Conservation (phyloP, 2,888 invertebrate species). For the Trilocha varians region DNA sequence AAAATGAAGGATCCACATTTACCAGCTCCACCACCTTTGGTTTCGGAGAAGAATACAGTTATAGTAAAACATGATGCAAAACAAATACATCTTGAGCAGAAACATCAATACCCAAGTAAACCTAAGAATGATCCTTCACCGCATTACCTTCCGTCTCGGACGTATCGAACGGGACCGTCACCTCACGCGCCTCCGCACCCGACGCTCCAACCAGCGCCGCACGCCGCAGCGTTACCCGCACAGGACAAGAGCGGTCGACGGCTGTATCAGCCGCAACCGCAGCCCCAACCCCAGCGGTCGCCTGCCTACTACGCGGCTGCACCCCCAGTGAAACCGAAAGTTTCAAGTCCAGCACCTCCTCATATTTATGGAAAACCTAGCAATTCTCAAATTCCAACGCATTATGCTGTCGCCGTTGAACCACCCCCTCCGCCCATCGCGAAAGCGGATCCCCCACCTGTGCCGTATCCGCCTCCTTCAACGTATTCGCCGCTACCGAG, state of each 20-base stretch:
- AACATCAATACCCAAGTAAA: slow-evolving; percentile 73
- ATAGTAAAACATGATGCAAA: slow-evolving; percentile 86
- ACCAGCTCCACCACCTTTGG: slow-evolving; percentile 78
- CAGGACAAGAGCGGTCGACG: slow-evolving; percentile 34
- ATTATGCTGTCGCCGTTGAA: slow-evolving; percentile 52
- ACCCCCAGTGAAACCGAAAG: slow-evolving; percentile 75
- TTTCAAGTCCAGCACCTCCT: slow-evolving; percentile 84
- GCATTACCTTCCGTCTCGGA: slow-evolving; percentile 70
- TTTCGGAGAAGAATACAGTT: slow-evolving; percentile 83
- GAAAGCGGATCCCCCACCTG: slow-evolving; percentile 66
- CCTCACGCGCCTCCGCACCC: slow-evolving; percentile 72
- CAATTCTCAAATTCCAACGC: slow-evolving; percentile 65
- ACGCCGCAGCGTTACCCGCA: slow-evolving; percentile 34
- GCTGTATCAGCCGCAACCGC: slow-evolving; percentile 48
- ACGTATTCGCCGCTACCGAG: slow-evolving; percentile 47
- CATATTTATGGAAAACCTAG: slow-evolving; percentile 80
- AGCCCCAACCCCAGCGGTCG: slow-evolving; percentile 41
- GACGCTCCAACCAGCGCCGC: slow-evolving; percentile 58
- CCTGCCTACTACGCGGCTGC: slow-evolving; percentile 56
- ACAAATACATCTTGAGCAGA: slow-evolving; percentile 74
- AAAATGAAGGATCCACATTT: slow-evolving; percentile 76
- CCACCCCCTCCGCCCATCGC: slow-evolving; percentile 67
- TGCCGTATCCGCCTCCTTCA: slow-evolving; percentile 59
- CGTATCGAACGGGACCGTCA: slow-evolving; percentile 61
- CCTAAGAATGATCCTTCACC: slow-evolving; percentile 68